Conservation (phyloP, 2,797 vertebrate genomes). For the Melanotaenia pygmaea region DNA sequence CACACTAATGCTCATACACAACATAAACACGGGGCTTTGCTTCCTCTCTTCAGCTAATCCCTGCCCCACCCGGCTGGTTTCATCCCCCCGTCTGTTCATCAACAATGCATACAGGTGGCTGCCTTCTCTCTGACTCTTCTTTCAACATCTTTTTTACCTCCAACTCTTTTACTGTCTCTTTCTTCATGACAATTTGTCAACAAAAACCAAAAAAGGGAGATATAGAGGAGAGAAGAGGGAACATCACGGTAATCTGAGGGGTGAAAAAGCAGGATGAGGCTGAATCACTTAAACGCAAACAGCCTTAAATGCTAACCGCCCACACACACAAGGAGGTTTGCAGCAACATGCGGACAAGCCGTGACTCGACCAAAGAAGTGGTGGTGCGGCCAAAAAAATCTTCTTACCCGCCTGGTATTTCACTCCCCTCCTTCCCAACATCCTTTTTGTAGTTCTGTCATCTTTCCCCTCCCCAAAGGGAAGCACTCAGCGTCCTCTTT, state of each 20-base stretch:
- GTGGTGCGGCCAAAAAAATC: conserved; percentile 34
- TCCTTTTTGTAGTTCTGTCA: conserved; percentile 49
- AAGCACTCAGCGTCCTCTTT: conserved; percentile 73
- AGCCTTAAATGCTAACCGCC: conserved; percentile 15
- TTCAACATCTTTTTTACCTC: conserved; percentile 2
- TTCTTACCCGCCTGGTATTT: conserved; percentile 40
- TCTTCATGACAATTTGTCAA: conserved; percentile 16
- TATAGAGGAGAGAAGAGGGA: neutral
- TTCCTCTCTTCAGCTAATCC: conserved; percentile 74
- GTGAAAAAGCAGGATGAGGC: conserved; percentile 25
- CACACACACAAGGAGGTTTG: conserved; percentile 24
- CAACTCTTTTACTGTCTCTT: conserved; percentile 20
- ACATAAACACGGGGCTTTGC: conserved; percentile 54
- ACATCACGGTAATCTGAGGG: neutral
- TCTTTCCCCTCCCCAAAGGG: conserved; percentile 65
- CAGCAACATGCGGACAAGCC: conserved; percentile 50
- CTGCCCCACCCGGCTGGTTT: conserved; percentile 66
- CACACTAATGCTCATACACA: conserved; percentile 29
- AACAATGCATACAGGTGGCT: conserved; percentile 72
- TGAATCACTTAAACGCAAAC: conserved; percentile 47
- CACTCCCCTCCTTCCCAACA: conserved; percentile 32
- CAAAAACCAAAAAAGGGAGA: conserved; percentile 9
- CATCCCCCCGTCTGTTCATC: conserved; percentile 78
- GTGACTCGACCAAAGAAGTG: conserved; percentile 43
- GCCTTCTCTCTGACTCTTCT: conserved; percentile 32